Percentiles rank a stretch among this genome's conserved stretches.
Conservation (phyloP, 2,797 vertebrate genomes). For the Cynodonichthys magdalenae region DNA sequence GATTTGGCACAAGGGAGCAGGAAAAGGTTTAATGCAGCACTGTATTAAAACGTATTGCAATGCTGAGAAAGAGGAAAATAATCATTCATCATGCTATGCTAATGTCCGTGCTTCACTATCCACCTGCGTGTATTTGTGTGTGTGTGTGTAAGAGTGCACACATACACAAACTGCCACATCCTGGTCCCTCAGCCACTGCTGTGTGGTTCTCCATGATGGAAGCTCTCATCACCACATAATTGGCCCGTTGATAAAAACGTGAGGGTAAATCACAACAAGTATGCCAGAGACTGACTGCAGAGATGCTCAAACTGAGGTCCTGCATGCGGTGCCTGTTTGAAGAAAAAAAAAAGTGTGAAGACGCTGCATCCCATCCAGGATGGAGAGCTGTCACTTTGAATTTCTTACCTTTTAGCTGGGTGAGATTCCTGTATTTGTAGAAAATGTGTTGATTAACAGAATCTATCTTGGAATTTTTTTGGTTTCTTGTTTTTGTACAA, state of each 20-base stretch:
- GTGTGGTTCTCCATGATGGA: constrained; percentile 69
- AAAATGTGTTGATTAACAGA: constrained; percentile 35
- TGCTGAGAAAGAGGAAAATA: constrained; percentile 67
- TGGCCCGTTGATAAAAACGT: constrained; percentile 67
- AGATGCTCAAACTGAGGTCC: constrained; percentile 40
- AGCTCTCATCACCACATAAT: constrained; percentile 76
- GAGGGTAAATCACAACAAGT: constrained; percentile 54
- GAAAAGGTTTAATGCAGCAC: constrained; percentile 59
- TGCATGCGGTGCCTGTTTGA: constrained; percentile 11
- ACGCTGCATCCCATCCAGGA: constrained; percentile 10
- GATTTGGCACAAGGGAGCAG: constrained; percentile 54
- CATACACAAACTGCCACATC: constrained; percentile 5
- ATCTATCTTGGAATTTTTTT: constrained; percentile 15
- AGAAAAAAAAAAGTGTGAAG: constrained; percentile 15
- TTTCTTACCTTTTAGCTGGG: constrained; percentile 17
- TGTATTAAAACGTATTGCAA: constrained; percentile 80
- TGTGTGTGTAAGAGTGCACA: constrained; percentile 4
- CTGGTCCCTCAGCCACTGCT: constrained; percentile 23
- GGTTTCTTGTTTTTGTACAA: constrained; percentile 5
- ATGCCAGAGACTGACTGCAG: constrained; percentile 40
- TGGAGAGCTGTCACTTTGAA: constrained; percentile 36
- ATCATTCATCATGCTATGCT: constrained; percentile 75
- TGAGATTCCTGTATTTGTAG: constrained; percentile 15
- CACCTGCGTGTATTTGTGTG: constrained; percentile 33
- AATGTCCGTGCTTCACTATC: constrained; percentile 70